These are phyloP conservation scores for Prenolepis imparis DNA, from an alignment of 2,888 invertebrate species.

Conservation along the genomic window DNA sequence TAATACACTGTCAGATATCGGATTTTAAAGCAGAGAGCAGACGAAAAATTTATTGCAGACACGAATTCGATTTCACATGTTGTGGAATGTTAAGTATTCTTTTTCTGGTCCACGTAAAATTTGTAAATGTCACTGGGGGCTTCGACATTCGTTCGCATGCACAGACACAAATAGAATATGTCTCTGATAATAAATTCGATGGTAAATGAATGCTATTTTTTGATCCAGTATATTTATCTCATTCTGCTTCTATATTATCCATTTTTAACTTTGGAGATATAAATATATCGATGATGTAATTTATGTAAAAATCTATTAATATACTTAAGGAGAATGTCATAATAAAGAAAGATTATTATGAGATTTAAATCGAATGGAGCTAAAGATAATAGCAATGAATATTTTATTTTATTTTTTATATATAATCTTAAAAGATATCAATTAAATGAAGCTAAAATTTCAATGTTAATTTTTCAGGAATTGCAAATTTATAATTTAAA, in stretches of 20 bases:
- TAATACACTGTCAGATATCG: not conserved
- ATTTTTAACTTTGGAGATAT: not conserved
- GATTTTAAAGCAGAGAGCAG: constrained; percentile 22
- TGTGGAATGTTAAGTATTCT: constrained; percentile 45
- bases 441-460: constrained; percentile 3
- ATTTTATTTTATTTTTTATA: constrained; percentile 2
- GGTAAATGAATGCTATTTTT: constrained; percentile 1
- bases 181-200: constrained; percentile 38
- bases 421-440: not conserved
- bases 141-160: constrained; percentile 17
- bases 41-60: constrained; percentile 38
- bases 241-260: not conserved
- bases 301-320: not conserved
- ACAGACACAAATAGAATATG: constrained; percentile 28
- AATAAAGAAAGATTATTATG: not conserved
- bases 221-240: constrained; percentile 30
- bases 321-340: not conserved
- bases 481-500: not conserved
- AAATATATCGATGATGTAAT: constrained; percentile 5
- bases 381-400: not conserved
- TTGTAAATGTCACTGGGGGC: constrained; percentile 42
- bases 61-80: constrained; percentile 26
- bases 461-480: not conserved
- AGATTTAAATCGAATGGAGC: not conserved
- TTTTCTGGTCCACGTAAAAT: constrained; percentile 43